phyloP scores from a whole-genome alignment of 2,113 vertebrate genomes.

The Channa maculata region DNA sequence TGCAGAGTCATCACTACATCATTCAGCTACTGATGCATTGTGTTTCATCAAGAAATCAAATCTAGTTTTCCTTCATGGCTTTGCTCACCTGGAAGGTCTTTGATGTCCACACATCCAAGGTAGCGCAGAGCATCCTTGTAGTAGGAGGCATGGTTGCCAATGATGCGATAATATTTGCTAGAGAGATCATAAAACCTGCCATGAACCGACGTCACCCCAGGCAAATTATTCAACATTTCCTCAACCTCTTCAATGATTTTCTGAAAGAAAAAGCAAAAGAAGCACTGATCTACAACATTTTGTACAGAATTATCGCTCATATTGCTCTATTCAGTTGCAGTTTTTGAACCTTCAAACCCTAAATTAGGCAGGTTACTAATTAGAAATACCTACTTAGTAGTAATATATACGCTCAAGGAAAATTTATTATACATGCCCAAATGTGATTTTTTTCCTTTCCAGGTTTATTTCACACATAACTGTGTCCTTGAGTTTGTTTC shows the following conservation, averaged over 20 bases:
- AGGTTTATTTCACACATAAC: too few species aligned
- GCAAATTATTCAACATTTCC: constrained; percentile 91
- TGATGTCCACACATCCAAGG: constrained; percentile 94
- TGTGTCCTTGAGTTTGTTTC: too few species aligned
- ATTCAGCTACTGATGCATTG: background rate
- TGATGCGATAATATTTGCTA: constrained; percentile 97
- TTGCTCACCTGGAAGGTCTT: constrained; percentile 90
- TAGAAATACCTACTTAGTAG: too few species aligned
- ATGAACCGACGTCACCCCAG: constrained; percentile 94
- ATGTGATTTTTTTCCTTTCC: too few species aligned
- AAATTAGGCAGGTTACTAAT: too few species aligned
- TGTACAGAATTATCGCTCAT: too few species aligned
- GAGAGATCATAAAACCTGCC: constrained; percentile 98
- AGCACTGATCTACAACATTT: background rate
- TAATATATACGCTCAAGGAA: too few species aligned
- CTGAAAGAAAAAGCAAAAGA: constrained; percentile 65
- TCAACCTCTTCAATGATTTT: constrained; percentile 96
- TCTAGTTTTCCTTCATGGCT: background rate
- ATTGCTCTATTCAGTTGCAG: background rate
- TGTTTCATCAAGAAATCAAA: background rate
- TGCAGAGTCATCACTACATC: constrained; percentile 53
- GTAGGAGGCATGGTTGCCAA: constrained; percentile 94
- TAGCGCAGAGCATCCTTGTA: constrained; percentile 96
- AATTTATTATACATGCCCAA: too few species aligned
- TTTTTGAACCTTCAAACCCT: background rate